Base-by-base conservation (phyloP, 2,113 vertebrate genomes). In the Ammospiza nelsoni region DNA sequence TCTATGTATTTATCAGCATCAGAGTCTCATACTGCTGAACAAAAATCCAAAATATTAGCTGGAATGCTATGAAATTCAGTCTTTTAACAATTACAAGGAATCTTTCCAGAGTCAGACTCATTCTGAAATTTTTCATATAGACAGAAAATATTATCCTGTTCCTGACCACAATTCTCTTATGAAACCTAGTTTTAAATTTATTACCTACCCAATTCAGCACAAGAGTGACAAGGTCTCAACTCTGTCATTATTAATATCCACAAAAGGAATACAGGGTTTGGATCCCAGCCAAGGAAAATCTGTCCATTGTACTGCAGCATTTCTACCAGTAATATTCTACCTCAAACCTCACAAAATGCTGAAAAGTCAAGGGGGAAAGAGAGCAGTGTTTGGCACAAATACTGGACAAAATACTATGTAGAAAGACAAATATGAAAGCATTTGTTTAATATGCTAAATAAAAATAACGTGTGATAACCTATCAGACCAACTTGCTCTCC, bases 211-310 rank as follows among this genome's bases (percentile, higher is more conserved):
- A 22, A 27, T 46, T 81, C 90, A 92, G 73, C 62, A 66, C 27
- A 39, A 41, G 77, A 96, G 76, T 74, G 86, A 92, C 90, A 90
- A 84, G 89, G 89, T 94, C 91, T 95, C 73, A 89, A 73, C 85
- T 93, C 94, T 89, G 88, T 86, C 90, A 83, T 80, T 80, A 92
- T 88, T 86, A 88, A 94, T 88, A 96, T 54, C 76, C 95, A 80
- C 61, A 90, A 77, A 85, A 89, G 92, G 86, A 94, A 93, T 84
- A 51, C 25, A 84, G 68, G 35, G 72, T 51, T 74, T 93, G 94
- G 67, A 80, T 43, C 33, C 28, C 5, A 0, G 85, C 92, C 94
- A 80, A 92, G 80, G 27, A 86, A 93, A 93, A 92, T 39, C 55
- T 88, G 79, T 49, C 76, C 57, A 51, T 3, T 92, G 59, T 90